These are phyloP conservation scores for Campoletis raptor DNA, from an alignment of 2,888 invertebrate genomes.

Conservation along the genomic window DNA sequence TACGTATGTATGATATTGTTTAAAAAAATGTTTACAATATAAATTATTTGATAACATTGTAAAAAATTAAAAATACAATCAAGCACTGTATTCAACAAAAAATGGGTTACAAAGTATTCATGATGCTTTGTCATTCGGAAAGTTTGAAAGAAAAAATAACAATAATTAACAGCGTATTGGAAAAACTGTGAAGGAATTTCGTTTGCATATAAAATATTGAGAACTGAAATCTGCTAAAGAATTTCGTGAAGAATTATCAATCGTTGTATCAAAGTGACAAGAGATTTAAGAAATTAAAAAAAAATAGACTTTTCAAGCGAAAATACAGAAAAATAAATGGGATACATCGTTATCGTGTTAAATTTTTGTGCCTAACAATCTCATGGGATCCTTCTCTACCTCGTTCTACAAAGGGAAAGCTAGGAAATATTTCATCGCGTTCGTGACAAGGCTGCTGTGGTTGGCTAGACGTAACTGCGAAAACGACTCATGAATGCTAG, in stretches of 20 bases:
- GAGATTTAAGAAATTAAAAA: neutral
- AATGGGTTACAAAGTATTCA: neutral
- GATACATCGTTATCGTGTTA: constrained; percentile 15
- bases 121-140: neutral
- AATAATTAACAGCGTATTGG: neutral
- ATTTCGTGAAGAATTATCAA: neutral
- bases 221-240: neutral
- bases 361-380: constrained; percentile 14
- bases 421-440: constrained; percentile 54
- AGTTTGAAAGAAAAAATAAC: neutral
- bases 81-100: neutral
- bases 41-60: neutral
- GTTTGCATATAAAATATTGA: neutral
- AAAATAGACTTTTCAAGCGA: neutral
- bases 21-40: neutral
- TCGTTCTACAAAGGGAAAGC: constrained; percentile 8
- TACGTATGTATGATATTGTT: neutral
- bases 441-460: constrained; percentile 44
- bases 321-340: neutral
- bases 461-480: constrained; percentile 23
- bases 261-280: neutral
- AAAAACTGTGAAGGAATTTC: neutral
- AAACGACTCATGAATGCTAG: constrained; percentile 55
- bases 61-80: neutral
- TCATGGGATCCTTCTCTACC: constrained; percentile 32